phyloP scores from a whole-genome alignment of 2,888 invertebrate genomes.

The Nephrotoma appendiculata region DNA sequence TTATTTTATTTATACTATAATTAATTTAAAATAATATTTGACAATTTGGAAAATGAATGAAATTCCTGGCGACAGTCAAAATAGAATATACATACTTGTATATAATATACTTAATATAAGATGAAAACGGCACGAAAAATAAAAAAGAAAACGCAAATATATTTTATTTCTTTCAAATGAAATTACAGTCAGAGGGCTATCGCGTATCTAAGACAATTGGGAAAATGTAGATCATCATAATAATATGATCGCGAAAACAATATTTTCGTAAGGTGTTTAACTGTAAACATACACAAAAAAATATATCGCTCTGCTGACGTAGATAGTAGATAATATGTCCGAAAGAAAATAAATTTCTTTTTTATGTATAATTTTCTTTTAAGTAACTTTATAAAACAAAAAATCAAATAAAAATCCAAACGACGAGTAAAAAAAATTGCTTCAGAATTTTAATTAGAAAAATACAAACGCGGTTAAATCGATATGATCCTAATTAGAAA shows the following conservation, averaged over 20 bases:
- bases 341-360: neutral
- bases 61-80: neutral
- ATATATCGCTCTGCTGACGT: neutral
- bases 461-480: neutral
- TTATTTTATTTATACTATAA: neutral
- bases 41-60: neutral
- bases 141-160: neutral
- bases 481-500: neutral
- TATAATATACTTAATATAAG: neutral
- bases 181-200: neutral
- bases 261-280: neutral
- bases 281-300: neutral
- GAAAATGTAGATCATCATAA: no score
- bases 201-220: neutral
- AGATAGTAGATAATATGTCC: neutral
- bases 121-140: neutral
- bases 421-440: neutral
- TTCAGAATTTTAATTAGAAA: neutral
- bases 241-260: neutral
- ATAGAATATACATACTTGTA: neutral
- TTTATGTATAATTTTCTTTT: neutral
- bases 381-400: neutral
- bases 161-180: neutral
- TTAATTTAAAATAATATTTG: neutral
- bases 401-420: neutral